Conservation (phyloP, 2,888 invertebrate species). For the Conops quadrifasciatus region DNA sequence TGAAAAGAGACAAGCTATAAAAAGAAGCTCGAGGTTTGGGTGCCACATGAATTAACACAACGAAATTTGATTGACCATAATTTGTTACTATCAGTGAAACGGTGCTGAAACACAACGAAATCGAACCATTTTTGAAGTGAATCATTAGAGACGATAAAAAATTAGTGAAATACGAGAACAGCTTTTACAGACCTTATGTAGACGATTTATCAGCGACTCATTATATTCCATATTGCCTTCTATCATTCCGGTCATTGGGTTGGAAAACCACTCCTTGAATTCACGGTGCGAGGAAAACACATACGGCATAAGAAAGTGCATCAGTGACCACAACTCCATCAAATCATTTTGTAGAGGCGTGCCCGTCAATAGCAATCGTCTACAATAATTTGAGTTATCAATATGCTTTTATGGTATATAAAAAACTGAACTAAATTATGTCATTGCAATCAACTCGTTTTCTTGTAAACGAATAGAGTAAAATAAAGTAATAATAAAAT, state of each 20-base stretch:
- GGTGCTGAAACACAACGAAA: no score
- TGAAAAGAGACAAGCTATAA: no score
- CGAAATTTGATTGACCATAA: no score
- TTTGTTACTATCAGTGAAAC: no score
- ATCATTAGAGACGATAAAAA: no score
- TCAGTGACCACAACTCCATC: slow-evolving; percentile 96
- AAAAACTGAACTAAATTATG: neutral
- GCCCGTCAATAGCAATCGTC: slow-evolving; percentile 89
- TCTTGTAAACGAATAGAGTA: slow-evolving; percentile 2
- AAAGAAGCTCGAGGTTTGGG: no score
- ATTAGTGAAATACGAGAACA: no score
- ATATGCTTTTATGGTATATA: no score
- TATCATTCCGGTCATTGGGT: slow-evolving; percentile 95
- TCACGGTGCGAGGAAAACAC: slow-evolving; percentile 96
- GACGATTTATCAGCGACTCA: slow-evolving; percentile 84
- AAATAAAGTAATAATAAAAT: neutral
- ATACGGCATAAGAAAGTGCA: slow-evolving; percentile 98
- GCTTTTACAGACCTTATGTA: slow-evolving; percentile 83
- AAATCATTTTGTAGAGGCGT: slow-evolving; percentile 96
- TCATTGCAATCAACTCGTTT: no score
- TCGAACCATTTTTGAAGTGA: no score
- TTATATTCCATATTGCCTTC: slow-evolving; percentile 93
- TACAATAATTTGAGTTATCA: slow-evolving; percentile 57
- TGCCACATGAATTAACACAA: no score
- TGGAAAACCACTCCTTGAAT: slow-evolving; percentile 98